Evolutionary conservation across 1,140 invertebrate genomes (phyloP), one percentile per base, ranked within the genome.

Genomic region (Diabrotica undecimpunctata): DNA sequence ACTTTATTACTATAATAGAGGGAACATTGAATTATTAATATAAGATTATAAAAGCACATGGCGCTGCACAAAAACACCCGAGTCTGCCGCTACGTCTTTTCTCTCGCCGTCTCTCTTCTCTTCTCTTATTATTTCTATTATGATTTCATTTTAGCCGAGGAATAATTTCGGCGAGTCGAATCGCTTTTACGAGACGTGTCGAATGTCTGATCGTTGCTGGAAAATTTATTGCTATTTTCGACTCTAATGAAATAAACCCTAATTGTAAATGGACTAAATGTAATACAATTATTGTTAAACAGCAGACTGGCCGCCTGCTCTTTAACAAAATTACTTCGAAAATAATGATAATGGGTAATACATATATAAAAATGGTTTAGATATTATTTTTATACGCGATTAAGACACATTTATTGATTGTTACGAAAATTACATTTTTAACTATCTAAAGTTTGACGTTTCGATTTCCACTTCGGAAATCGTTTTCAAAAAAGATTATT

Each of bases 21-120:
- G 76, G 76, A 72, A 75, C 75, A 78, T 78, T 78, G 76, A 78
- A 78, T 78, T 78, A 78, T 78, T 78, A 78, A 78, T 78, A 78
- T 78, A 78, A 78, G 75, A 78, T 78, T 77, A 78, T 74, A 72
- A 74, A 70, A 66, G 70, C 71, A 72, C 68, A 73, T 74, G 74
- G 71, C 70, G 73, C 70, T 57, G 68, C 62, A 68, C 71, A 66
- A 69, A 68, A 73, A 70, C 68, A 72, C 64, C 63, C 64, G 53
- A 65, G 67, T 66, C 66, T 58, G 55, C 53, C 58, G 25, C 65
- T 62, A 25, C 4, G 25, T 61, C 39, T 14, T 13, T 53, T 65
- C 59, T 39, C 39, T 38, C 56, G 39, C 8, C 25, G 4, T 25
- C 1, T 25, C 25, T 25, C 25, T 46, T 46, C 41, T 46, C 41